Base-by-base conservation (phyloP, 2,113 vertebrate genomes). In the Nestor notabilis region DNA sequence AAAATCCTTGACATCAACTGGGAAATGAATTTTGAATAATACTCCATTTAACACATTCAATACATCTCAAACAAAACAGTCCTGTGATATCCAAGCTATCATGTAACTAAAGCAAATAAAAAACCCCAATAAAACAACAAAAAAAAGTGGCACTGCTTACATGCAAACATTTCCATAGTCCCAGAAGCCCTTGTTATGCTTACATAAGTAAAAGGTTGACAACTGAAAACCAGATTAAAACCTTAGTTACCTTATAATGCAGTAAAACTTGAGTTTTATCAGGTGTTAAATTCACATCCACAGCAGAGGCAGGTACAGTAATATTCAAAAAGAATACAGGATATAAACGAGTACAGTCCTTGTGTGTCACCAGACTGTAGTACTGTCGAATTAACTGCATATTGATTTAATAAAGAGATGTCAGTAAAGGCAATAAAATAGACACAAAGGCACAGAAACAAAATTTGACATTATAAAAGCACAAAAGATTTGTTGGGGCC, bases 231-330 rank as follows among this genome's bases (percentile, higher is more conserved):
- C 31, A 79, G 46, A 69, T 28, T 13, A 76, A 90, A 68, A 92
- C 6, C 82, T 77, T 60, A n/a, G 9, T 97, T 98, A 99, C 99
- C 99, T 99, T 99, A 98, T 99, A 97, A 35, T 99, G 99, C 64
- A 99, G 97, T 83, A 99, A 98, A 79, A 99, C 98, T 98, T 99
- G 98, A 49, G 98, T 99, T 98, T 99, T 99, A 98, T 99, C 99
- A 41, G 99, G 99, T 16, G 98, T 99, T 97, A 99, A 58, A 93
- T 99, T 99, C 58, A 99, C 98, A 80, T 99, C 99, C 82, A 99
- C 96, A 24, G 98, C 95, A 65, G 98, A 98, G 33, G 98, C 95
- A 44, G 99, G 98, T 75, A 99, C 98, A n/a, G 96, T 97, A 89
- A 99, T 97, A 96, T 98, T 99, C 85, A 99, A 94, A 97, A 99